phyloP scores from a whole-genome alignment of 1,140 invertebrate species.

The Bombus waltoni region DNA sequence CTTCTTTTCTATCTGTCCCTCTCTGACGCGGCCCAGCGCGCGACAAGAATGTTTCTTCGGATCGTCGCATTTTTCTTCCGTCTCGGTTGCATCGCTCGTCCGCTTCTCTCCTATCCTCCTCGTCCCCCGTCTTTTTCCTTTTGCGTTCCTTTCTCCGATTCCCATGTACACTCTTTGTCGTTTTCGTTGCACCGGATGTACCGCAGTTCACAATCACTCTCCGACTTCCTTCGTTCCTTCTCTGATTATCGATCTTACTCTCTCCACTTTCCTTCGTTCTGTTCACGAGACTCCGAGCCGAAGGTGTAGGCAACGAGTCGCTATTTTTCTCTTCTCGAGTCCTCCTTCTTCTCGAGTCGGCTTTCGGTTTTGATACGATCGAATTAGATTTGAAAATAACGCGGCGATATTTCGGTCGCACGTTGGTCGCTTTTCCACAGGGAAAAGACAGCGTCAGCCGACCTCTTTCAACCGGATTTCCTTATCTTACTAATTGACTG shows the following conservation, averaged over 20 bases:
- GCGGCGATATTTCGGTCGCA: background rate
- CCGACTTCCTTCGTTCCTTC: conserved; percentile 1
- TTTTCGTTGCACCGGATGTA: conserved; percentile 38
- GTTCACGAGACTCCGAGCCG: background rate
- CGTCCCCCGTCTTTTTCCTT: too few relatives aligned
- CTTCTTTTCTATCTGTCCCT: background rate
- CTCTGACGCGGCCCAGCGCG: background rate
- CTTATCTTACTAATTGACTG: background rate
- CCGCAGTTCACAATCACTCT: conserved; percentile 21
- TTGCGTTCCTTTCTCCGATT: background rate
- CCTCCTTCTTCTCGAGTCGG: background rate
- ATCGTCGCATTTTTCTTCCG: conserved; percentile 48
- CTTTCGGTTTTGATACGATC: conserved; percentile 17
- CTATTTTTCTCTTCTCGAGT: background rate
- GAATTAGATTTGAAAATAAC: conserved; percentile 42
- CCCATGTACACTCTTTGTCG: conserved; percentile 18
- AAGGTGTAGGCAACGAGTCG: background rate
- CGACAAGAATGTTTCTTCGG: conserved; percentile 37
- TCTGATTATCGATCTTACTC: conserved; percentile 36
- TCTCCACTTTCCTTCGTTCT: background rate
- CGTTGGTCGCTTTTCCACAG: background rate
- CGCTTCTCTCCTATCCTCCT: background rate
- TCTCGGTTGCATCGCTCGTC: conserved; percentile 34
- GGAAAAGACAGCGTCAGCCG: background rate
- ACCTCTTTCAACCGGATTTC: background rate